Evolutionary conservation across 2,797 vertebrate species (phyloP).

Genomic region (Poecilia velifera): DNA sequence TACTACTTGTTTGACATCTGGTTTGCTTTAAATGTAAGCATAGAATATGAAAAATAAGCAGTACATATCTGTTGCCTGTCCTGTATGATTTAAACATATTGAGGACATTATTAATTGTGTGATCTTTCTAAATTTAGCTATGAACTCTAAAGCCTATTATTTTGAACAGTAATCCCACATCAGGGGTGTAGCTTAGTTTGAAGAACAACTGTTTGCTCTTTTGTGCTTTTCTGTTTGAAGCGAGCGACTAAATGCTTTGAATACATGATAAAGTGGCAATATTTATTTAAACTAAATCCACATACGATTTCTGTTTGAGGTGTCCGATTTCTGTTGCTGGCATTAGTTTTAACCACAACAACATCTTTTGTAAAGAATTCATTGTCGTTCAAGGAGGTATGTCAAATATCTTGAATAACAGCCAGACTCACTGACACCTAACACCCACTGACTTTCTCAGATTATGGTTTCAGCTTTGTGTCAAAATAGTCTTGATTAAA

Average conservation of each 20-base stretch:
- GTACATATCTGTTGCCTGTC: neutral
- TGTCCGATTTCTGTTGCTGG: neutral
- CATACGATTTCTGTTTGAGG: neutral
- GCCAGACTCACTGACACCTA: neutral
- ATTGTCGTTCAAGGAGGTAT: neutral
- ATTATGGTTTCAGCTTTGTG: neutral
- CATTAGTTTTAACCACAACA: neutral
- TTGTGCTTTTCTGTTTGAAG: neutral
- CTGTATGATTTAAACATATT: neutral
- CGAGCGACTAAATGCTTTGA: neutral
- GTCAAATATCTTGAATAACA: neutral
- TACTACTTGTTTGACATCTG: neutral
- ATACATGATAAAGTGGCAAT: neutral
- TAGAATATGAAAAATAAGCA: neutral
- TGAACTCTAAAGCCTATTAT: neutral
- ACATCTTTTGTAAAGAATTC: neutral
- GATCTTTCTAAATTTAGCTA: neutral
- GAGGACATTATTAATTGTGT: neutral
- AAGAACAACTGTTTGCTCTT: too few species aligned
- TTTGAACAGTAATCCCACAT: neutral
- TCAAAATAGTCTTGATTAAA: neutral
- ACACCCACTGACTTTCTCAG: constrained; percentile 5
- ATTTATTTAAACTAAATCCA: neutral
- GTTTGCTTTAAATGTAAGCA: neutral
- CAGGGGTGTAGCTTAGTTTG: neutral